Evolutionary conservation across 2,888 invertebrate species (phyloP).

Genomic region (Drosophila meridiana): DNA sequence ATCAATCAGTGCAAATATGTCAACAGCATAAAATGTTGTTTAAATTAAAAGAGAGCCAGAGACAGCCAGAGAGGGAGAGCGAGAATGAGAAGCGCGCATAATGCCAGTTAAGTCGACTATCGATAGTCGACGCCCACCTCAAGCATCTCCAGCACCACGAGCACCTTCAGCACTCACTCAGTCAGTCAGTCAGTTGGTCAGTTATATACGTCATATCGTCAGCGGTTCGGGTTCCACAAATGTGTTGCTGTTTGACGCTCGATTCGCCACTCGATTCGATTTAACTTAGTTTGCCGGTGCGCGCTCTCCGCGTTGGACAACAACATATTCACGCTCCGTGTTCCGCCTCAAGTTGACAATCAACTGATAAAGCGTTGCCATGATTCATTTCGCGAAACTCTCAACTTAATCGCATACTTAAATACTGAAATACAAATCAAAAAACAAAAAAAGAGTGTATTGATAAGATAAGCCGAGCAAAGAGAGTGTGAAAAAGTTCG

Average conservation of each 20-base stretch:
- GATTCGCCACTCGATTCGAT: slow-evolving; percentile 37
- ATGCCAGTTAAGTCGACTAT: slow-evolving; percentile 70
- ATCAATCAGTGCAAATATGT: slow-evolving; percentile 68
- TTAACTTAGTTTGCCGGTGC: slow-evolving; percentile 73
- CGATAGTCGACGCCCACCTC: slow-evolving; percentile 53
- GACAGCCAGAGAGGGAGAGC: slow-evolving; percentile 6
- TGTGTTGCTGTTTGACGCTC: slow-evolving; percentile 35
- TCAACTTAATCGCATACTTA: slow-evolving; percentile 26
- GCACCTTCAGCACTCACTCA: slow-evolving; percentile 25
- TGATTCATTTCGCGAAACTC: slow-evolving; percentile 43
- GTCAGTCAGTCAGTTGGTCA: slow-evolving; percentile 44
- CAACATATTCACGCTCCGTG: slow-evolving; percentile 40
- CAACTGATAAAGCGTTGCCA: slow-evolving; percentile 30
- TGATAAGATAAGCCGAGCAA: slow-evolving; percentile 43
- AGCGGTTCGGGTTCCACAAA: slow-evolving; percentile 47
- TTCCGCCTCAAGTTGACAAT: slow-evolving; percentile 28
- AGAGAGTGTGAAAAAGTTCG: not conserved
- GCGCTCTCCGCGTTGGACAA: slow-evolving; percentile 66
- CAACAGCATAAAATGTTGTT: slow-evolving; percentile 57
- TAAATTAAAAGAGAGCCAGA: slow-evolving; percentile 19
- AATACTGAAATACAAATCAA: slow-evolving; percentile 25
- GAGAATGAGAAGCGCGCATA: slow-evolving; percentile 48
- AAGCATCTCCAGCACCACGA: slow-evolving; percentile 23
- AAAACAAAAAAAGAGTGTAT: slow-evolving; percentile 16
- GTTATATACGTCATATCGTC: slow-evolving; percentile 38